Conservation (phyloP, 2,888 invertebrate genomes). For the Gasteruption jaculator region DNA sequence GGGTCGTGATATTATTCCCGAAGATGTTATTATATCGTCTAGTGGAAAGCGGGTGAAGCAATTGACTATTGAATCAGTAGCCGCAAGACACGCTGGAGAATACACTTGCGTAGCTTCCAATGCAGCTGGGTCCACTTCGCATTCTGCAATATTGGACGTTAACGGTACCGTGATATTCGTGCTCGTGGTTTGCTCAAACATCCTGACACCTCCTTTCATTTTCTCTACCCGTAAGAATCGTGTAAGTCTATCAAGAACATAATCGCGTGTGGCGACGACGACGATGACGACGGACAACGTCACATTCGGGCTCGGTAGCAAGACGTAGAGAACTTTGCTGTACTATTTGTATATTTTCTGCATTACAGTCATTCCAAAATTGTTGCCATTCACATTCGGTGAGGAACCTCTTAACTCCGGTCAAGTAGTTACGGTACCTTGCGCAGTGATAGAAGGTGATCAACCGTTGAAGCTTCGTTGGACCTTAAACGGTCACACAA, state of each 20-base stretch:
- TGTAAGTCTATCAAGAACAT: too few relatives aligned
- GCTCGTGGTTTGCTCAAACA: too few relatives aligned
- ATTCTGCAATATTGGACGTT: slow-evolving; percentile 65
- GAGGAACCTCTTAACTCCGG: slow-evolving; percentile 60
- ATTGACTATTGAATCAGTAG: slow-evolving; percentile 67
- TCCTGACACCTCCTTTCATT: too few relatives aligned
- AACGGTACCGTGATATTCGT: too few relatives aligned
- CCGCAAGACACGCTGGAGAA: slow-evolving; percentile 65
- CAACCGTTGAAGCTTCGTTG: slow-evolving; percentile 63
- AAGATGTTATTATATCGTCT: slow-evolving; percentile 36
- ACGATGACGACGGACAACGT: too few relatives aligned
- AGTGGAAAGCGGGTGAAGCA: slow-evolving; percentile 44
- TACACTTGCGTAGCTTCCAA: slow-evolving; percentile 65
- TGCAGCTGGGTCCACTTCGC: slow-evolving; percentile 60
- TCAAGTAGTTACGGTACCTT: slow-evolving; percentile 59
- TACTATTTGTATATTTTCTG: too few relatives aligned
- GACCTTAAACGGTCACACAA: slow-evolving; percentile 53
- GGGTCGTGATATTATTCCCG: slow-evolving; percentile 39
- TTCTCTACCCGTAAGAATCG: too few relatives aligned
- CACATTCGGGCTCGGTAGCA: too few relatives aligned
- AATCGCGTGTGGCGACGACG: too few relatives aligned
- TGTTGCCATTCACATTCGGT: slow-evolving; percentile 57
- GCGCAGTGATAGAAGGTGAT: slow-evolving; percentile 63
- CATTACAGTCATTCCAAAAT: slow-evolving; percentile 48
- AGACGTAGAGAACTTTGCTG: too few relatives aligned